Percentiles rank a stretch among this genome's conserved stretches.
Evolutionary conservation across 2,797 vertebrate species (phyloP).

Genomic region (Labroides dimidiatus): DNA sequence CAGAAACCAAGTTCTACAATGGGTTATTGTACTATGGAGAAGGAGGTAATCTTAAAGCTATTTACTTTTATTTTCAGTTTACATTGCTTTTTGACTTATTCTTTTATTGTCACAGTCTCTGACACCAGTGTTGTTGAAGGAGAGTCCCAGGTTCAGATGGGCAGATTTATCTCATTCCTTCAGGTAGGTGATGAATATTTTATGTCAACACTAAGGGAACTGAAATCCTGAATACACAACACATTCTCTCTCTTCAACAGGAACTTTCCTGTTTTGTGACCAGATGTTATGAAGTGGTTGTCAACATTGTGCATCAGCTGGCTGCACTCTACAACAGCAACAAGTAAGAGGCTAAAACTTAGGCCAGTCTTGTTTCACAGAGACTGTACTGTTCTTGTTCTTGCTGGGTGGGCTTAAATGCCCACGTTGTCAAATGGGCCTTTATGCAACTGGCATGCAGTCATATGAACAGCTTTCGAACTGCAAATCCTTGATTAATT

Average conservation of each 20-base stretch:
- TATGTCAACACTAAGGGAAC: not conserved
- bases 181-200: constrained; percentile 83
- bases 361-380: constrained; percentile 2
- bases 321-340: constrained; percentile 95
- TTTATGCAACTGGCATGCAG: constrained; percentile 15
- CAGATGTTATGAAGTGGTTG: constrained; percentile 95
- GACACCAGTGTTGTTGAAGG: constrained; percentile 94
- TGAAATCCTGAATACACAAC: not conserved
- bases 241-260: constrained; percentile 67
- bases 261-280: constrained; percentile 97
- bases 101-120: constrained; percentile 82
- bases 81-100: not conserved
- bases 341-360: constrained; percentile 82
- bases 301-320: constrained; percentile 95
- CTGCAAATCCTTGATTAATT: not conserved
- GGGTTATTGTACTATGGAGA: constrained; percentile 98
- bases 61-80: not conserved
- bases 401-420: not conserved
- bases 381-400: constrained; percentile 13
- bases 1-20: constrained; percentile 98
- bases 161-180: constrained; percentile 96
- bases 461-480: not conserved
- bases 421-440: not conserved
- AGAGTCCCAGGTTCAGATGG: constrained; percentile 98
- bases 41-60: constrained; percentile 88